Percentiles rank a stretch among this genome's conserved stretches.
phyloP scores from a whole-genome alignment of 2,113 vertebrate genomes.

The Corythaeola cristata region DNA sequence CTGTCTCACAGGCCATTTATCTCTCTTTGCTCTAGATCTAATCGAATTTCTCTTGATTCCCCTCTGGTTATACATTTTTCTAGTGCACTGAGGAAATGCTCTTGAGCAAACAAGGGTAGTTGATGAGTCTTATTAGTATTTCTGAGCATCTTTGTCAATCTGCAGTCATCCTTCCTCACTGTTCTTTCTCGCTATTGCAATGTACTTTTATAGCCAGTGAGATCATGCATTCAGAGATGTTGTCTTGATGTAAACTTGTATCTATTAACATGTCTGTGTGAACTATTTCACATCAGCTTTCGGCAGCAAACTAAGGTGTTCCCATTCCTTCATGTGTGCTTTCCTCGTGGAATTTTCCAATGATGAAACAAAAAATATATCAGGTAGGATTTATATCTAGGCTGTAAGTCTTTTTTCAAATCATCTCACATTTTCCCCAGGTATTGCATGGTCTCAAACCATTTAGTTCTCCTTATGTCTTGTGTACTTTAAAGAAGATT shows the following conservation, averaged over 20 bases:
- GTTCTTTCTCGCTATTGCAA: neutral
- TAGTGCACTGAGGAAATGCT: neutral
- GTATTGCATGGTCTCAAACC: neutral
- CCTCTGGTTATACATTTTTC: neutral
- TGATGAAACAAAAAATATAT: neutral
- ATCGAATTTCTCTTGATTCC: neutral
- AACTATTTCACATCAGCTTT: conserved; percentile 9
- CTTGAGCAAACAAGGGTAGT: neutral
- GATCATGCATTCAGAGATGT: neutral
- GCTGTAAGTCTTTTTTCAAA: neutral
- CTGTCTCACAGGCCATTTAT: neutral
- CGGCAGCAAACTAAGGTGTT: neutral
- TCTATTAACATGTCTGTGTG: neutral
- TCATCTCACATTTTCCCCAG: neutral
- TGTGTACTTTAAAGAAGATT: neutral
- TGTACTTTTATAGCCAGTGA: neutral
- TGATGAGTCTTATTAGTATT: neutral
- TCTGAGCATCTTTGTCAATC: neutral
- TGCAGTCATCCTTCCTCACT: neutral
- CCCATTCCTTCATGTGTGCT: neutral
- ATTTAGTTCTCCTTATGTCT: neutral
- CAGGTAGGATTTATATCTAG: neutral
- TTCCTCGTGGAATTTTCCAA: neutral
- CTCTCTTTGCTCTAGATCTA: neutral
- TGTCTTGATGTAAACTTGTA: neutral